Base-by-base conservation (phyloP, 2,797 vertebrate genomes). In the Hyperoplus immaculatus region DNA sequence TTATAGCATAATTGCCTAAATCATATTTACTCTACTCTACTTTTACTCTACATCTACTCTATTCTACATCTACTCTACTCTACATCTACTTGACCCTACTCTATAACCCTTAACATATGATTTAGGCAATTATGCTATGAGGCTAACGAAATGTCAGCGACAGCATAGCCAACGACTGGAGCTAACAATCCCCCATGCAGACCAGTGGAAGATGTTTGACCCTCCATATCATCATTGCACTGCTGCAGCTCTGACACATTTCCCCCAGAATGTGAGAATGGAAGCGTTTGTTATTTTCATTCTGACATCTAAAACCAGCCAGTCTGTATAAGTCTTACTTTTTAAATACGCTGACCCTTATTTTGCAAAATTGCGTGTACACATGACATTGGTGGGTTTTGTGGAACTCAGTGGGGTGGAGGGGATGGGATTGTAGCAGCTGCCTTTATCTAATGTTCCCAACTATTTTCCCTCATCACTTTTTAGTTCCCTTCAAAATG, bases 101-200 rank as follows among this genome's bases (percentile, higher is more conserved):
- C 29, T 29, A 29, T 29, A 29, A 29, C 29, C 29, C 3, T 29
- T 29, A 29, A 29, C 3, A 29, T 29, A 29, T 29, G 29, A 29
- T 29, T 29, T 29, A 29, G 29, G 29, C 29, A 29, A 29, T 29
- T 29, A 29, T 29, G 29, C 29, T 29, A 29, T 29, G 29, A 29
- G 29, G 29, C 29, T 29, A 29, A 29, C 29, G 29, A 29, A 29
- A 29, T 29, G 49, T 12, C 45, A 0, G 29, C 72, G 69, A 83
- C 59, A 64, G 74, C 29, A 80, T 29, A 55, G 39, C 57, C 7
- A 61, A 72, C 69, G 67, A 82, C 82, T 77, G 70, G 42, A 61
- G 60, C 68, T 14, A 43, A 60, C 50, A 38, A 55, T 78, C 73
- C 63, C 69, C 77, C 29, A 29, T 69, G 64, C 69, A 75, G 51